These are phyloP conservation scores for Stenotaenia linearis DNA, from an alignment of 2,888 invertebrate species.

Conservation along the genomic window DNA sequence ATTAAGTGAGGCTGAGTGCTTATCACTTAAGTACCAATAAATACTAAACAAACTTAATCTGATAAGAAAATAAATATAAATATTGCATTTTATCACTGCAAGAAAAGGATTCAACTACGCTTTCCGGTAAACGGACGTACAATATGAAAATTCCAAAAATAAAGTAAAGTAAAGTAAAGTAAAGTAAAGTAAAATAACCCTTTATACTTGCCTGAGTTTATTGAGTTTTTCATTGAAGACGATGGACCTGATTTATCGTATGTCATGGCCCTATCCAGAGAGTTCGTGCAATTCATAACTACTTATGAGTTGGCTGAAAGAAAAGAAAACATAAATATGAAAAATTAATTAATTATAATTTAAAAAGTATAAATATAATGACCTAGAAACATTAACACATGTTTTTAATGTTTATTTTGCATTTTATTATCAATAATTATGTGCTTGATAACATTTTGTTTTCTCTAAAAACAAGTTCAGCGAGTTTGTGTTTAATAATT, in stretches of 20 bases:
- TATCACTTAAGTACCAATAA: background rate
- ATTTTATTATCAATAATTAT: too few relatives aligned
- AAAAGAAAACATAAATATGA: background rate
- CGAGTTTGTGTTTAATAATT: too few relatives aligned
- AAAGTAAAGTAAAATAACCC: too few relatives aligned
- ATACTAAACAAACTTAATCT: background rate
- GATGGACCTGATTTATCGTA: background rate
- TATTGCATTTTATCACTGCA: background rate
- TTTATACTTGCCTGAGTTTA: background rate
- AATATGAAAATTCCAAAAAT: too few relatives aligned
- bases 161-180: too few relatives aligned
- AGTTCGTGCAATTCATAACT: background rate
- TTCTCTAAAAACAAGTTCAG: too few relatives aligned
- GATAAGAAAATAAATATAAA: too few relatives aligned
- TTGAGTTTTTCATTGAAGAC: background rate
- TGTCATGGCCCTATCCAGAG: background rate
- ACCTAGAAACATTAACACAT: too few relatives aligned
- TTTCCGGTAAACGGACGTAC: too few relatives aligned
- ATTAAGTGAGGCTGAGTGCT: background rate
- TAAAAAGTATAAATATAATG: background rate
- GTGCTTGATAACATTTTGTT: too few relatives aligned
- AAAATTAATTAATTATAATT: background rate
- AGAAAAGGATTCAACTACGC: too few relatives aligned
- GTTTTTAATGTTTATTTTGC: too few relatives aligned
- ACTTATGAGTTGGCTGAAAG: background rate